These are phyloP conservation scores for Strongylocentrotus purpuratus DNA, from an alignment of 35 echinoderm and acorn worm species.

Conservation along the genomic window DNA sequence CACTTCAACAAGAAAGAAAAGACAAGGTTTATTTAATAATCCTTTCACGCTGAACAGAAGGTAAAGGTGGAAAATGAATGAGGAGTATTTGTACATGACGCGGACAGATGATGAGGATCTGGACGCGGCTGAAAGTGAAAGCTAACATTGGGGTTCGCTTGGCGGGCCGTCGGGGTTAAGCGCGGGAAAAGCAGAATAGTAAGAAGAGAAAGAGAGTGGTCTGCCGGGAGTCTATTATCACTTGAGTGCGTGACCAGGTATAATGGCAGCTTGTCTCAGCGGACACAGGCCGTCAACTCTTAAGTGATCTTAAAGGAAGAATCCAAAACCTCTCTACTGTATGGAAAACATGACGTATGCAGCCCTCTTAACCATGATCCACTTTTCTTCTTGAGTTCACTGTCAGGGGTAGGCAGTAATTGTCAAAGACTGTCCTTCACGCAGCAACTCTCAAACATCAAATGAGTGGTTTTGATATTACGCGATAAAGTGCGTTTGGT, in stretches of 20 bases:
- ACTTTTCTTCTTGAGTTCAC: not conserved
- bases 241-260: conserved; percentile 15
- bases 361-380: not conserved
- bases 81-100: not conserved
- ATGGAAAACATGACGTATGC: not conserved
- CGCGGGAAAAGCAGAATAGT: not conserved
- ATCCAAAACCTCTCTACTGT: conserved; percentile 8
- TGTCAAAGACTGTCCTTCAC: not conserved
- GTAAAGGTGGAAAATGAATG: not conserved
- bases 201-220: not conserved
- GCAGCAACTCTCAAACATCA: not conserved
- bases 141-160: conserved; percentile 2
- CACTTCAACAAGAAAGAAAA: not conserved
- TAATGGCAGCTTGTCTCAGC: not conserved
- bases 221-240: conserved; percentile 9
- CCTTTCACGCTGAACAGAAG: not conserved
- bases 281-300: not conserved
- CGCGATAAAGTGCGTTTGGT: not conserved
- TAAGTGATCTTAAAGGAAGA: conserved; percentile 3
- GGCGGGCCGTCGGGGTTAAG: not conserved
- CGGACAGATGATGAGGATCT: not conserved
- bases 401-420: not conserved
- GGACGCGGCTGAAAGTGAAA: not conserved
- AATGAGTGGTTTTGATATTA: not conserved
- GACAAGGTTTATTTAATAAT: conserved; percentile 19